A percentile compares a stretch with the other conserved stretches of the same genome.
Conservation (phyloP, 2,888 invertebrate genomes). For the Fissipunctia ypsillon region DNA sequence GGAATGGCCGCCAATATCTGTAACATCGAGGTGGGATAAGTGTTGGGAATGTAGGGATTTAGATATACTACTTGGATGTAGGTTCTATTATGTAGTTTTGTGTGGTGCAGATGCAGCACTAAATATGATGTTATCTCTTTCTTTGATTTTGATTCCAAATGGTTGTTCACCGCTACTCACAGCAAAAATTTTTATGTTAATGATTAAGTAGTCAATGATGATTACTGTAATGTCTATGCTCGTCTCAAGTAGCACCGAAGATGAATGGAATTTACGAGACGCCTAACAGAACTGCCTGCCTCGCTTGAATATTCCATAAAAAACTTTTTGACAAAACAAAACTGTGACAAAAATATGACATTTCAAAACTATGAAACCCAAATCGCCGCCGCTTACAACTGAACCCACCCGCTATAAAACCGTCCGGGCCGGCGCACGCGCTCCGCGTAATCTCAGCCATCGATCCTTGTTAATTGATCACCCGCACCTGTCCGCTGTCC, state of each 20-base stretch:
- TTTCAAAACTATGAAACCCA: background rate
- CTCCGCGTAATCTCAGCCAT: slow-evolving; percentile 79
- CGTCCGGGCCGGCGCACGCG: slow-evolving; percentile 76
- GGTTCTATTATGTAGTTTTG: slow-evolving; percentile 9
- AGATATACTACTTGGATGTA: slow-evolving; percentile 4
- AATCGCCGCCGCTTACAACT: slow-evolving; percentile 34
- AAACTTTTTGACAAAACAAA: background rate
- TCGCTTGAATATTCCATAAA: background rate
- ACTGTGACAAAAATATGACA: background rate
- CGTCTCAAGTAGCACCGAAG: background rate
- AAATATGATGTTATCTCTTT: background rate
- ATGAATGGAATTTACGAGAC: background rate
- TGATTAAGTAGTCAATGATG: background rate
- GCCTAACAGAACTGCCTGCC: background rate
- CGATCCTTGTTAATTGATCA: slow-evolving; percentile 87
- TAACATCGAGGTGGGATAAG: slow-evolving; percentile 53
- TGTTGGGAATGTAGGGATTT: slow-evolving; percentile 32
- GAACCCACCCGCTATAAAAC: slow-evolving; percentile 34
- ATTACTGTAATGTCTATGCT: background rate
- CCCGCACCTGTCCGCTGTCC: slow-evolving; percentile 80
- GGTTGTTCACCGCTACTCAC: background rate
- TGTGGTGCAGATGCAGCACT: slow-evolving; percentile 3
- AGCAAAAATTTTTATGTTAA: background rate
- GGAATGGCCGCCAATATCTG: slow-evolving; percentile 68
- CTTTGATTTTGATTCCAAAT: background rate